A percentile compares a stretch with the other conserved stretches of the same genome.
Evolutionary conservation across 2,797 vertebrate species (phyloP).

Genomic region (Chaetodon trifasciatus): DNA sequence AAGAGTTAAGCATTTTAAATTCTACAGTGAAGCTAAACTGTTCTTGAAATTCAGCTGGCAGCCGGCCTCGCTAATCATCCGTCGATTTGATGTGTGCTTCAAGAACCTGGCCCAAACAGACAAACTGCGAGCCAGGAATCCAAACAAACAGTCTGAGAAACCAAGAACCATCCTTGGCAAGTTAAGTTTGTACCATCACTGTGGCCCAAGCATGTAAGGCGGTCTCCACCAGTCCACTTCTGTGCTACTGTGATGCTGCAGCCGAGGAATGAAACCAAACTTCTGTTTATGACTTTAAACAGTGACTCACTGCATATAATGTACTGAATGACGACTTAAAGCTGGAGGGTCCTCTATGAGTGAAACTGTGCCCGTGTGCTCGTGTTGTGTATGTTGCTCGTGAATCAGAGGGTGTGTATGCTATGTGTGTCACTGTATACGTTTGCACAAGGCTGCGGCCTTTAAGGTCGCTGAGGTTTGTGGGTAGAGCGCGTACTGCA

Average conservation of each 20-base stretch:
- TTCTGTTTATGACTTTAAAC: neutral
- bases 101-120: slow-evolving; percentile 79
- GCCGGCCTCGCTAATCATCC: slow-evolving; percentile 69
- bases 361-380: neutral
- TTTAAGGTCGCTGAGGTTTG: slow-evolving; percentile 1
- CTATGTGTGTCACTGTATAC: neutral
- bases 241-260: neutral
- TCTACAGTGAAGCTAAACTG: slow-evolving; percentile 72
- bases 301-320: neutral
- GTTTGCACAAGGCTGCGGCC: neutral
- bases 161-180: slow-evolving; percentile 61
- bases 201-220: slow-evolving; percentile 22
- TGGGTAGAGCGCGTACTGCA: neutral
- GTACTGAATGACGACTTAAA: neutral
- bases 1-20: slow-evolving; percentile 75
- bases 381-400: neutral
- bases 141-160: slow-evolving; percentile 73
- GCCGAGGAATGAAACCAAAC: neutral
- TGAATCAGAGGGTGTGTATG: neutral
- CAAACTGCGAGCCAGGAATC: slow-evolving; percentile 75
- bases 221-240: slow-evolving; percentile 20
- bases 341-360: neutral
- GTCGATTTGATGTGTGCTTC: slow-evolving; percentile 77
- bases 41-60: slow-evolving; percentile 85
- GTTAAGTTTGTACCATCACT: slow-evolving; percentile 43